These are phyloP conservation scores for Ifrita kowaldi DNA, from an alignment of 2,113 vertebrate species.

Conservation along the genomic window DNA sequence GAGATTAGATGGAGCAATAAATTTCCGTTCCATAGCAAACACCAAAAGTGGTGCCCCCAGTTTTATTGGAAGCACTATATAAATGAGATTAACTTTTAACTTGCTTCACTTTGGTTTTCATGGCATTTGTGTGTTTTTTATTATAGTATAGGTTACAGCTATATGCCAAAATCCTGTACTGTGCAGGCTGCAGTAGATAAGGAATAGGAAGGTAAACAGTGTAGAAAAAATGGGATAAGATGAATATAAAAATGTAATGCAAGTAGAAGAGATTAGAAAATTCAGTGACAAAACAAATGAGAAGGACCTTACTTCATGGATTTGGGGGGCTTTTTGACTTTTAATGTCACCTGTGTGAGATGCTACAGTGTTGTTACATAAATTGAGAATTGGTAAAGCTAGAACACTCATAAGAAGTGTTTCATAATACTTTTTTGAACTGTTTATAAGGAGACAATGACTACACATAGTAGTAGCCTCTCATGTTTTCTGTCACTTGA, in stretches of 20 bases:
- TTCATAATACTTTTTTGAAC: neutral
- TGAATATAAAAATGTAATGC: neutral
- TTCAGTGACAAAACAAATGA: neutral
- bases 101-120: neutral
- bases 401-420: neutral
- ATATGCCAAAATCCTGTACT: neutral
- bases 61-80: neutral
- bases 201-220: neutral
- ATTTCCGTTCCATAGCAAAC: neutral
- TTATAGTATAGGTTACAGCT: neutral
- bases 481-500: neutral
- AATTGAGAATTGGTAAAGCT: neutral
- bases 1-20: neutral
- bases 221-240: neutral
- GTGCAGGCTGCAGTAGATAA: neutral
- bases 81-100: neutral
- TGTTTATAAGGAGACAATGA: neutral
- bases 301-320: neutral
- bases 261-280: neutral
- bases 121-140: neutral
- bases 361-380: neutral
- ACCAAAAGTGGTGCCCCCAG: neutral
- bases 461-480: neutral
- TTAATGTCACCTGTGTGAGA: neutral
- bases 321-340: neutral